These are phyloP conservation scores for Panthera uncia DNA, from an alignment of 2,113 vertebrate genomes.

Conservation along the genomic window DNA sequence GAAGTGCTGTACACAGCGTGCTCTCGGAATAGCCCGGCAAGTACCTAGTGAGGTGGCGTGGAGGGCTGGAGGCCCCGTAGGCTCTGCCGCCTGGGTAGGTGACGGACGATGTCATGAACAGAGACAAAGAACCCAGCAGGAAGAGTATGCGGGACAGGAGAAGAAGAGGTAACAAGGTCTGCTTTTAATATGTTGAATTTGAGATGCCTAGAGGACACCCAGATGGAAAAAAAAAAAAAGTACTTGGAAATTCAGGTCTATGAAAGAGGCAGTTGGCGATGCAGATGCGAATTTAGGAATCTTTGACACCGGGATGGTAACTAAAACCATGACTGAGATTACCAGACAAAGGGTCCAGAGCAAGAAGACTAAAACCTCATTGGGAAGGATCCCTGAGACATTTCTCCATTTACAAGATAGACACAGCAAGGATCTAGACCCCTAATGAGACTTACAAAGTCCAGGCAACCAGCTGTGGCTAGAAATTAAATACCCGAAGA, in stretches of 20 bases:
- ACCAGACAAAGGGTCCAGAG: neutral
- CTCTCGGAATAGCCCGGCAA: neutral
- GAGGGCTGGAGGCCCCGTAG: accelerated
- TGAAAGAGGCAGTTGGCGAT: neutral
- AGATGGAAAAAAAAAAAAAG: neutral
- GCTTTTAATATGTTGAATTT: neutral
- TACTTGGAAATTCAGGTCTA: constrained; percentile 6
- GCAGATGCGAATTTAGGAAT: neutral
- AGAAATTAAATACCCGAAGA: neutral
- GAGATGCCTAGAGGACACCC: neutral
- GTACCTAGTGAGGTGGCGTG: neutral
- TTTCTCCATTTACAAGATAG: neutral
- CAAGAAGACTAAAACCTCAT: neutral
- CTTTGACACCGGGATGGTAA: neutral
- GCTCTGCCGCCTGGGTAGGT: neutral
- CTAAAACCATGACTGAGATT: neutral
- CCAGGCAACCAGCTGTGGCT: neutral
- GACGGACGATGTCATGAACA: neutral
- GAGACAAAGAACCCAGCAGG: neutral
- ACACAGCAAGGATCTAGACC: neutral
- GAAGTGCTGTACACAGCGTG: too few species aligned
- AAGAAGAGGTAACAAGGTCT: neutral
- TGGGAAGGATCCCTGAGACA: neutral
- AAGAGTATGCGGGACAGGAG: neutral
- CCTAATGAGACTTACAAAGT: neutral